These are phyloP conservation scores for Tenthredo mesomela DNA, from an alignment of 2,888 invertebrate species.

Conservation along the genomic window DNA sequence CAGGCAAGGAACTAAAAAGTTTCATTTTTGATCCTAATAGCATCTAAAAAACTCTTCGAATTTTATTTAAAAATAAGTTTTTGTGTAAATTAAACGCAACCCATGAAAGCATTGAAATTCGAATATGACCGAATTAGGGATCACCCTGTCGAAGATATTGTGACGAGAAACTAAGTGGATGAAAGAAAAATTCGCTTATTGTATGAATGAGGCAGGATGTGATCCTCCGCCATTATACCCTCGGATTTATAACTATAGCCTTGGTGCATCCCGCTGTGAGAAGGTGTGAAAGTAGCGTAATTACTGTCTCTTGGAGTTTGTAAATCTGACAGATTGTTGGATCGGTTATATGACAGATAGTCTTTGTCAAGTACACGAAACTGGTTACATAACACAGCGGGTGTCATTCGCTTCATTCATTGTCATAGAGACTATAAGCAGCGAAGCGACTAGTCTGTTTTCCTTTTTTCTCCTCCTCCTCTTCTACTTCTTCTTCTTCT, in stretches of 20 bases:
- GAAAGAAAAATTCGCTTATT: background rate
- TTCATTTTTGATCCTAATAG: too few relatives aligned
- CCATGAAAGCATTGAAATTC: too few relatives aligned
- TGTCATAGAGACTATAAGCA: background rate
- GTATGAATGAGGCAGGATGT: background rate
- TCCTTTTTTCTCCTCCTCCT: conserved; percentile 35
- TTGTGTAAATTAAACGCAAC: too few relatives aligned
- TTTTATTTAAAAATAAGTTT: background rate
- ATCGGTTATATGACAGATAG: conserved; percentile 6
- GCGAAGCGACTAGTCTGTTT: conserved; percentile 19
- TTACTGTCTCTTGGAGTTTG: conserved; percentile 17
- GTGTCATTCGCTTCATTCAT: conserved; percentile 28
- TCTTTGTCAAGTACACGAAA: conserved; percentile 11
- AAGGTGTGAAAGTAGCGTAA: background rate
- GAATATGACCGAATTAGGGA: too few relatives aligned
- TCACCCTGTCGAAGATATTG: too few relatives aligned
- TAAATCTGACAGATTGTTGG: conserved; percentile 20
- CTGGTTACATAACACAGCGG: conserved; percentile 12
- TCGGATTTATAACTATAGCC: background rate
- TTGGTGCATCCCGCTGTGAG: conserved; percentile 4
- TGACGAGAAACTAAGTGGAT: background rate
- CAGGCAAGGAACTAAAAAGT: too few relatives aligned
- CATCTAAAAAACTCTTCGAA: background rate
- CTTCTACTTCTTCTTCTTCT: conserved; percentile 12
- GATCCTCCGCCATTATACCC: background rate